These are phyloP conservation scores for Puffinus mauretanicus DNA, from an alignment of 2,113 vertebrate species.

Conservation along the genomic window DNA sequence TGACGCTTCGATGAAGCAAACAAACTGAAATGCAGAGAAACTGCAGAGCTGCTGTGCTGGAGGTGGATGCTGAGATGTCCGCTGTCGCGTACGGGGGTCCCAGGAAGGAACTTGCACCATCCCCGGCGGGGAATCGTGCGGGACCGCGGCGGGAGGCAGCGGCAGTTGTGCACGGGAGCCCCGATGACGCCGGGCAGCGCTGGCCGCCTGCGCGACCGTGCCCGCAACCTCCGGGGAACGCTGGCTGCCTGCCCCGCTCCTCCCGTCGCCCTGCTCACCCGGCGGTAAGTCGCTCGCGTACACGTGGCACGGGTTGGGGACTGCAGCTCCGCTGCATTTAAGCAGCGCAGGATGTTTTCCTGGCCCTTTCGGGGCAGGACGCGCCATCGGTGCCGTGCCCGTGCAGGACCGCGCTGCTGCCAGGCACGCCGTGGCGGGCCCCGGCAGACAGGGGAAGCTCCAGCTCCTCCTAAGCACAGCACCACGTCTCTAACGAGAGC, in stretches of 20 bases:
- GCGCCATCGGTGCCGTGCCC: accelerated
- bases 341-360: accelerated
- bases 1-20: neutral
- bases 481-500: accelerated
- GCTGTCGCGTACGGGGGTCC: neutral
- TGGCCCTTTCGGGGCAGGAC: accelerated
- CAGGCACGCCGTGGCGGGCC: accelerated
- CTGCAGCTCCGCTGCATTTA: neutral
- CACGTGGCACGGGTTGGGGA: neutral
- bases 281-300: accelerated
- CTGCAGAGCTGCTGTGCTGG: neutral
- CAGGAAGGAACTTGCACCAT: neutral
- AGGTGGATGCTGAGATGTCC: neutral
- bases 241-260: neutral
- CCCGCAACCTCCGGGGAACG: accelerated
- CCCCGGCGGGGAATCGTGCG: accelerated
- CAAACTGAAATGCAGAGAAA: neutral
- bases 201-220: neutral
- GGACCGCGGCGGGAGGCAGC: neutral
- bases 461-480: neutral
- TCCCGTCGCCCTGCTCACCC: neutral
- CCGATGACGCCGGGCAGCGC: accelerated
- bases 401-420: neutral
- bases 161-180: accelerated
- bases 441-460: accelerated